Conservation (phyloP, 2,113 vertebrate genomes). For the Pardalotus punctatus region DNA sequence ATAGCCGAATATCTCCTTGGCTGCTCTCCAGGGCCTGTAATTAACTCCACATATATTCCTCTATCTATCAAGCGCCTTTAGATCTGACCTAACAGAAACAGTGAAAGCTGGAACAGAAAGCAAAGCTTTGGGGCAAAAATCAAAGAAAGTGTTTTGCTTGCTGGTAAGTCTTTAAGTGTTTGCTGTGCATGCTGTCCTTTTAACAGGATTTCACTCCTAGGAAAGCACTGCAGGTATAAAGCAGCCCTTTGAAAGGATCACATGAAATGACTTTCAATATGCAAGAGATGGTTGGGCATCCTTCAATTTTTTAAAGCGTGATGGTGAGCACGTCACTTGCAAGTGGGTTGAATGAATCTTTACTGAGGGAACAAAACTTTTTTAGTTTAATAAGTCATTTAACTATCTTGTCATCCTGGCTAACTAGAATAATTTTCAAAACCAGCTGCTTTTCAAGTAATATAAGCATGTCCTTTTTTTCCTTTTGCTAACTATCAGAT, state of each 20-base stretch:
- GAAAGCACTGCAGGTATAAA: not conserved
- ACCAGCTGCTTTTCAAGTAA: not conserved
- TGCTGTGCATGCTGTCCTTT: not conserved
- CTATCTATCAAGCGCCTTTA: not conserved
- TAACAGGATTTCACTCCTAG: not conserved
- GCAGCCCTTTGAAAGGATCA: not conserved
- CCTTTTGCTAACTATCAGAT: not conserved
- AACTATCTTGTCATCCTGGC: not conserved
- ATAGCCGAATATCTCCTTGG: not conserved
- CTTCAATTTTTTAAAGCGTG: not conserved
- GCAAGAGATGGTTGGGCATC: not conserved
- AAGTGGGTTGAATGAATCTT: not conserved
- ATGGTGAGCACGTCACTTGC: not conserved
- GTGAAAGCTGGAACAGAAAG: not conserved
- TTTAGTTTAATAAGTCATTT: not conserved
- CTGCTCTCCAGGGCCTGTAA: not conserved
- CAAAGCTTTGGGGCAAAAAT: not conserved
- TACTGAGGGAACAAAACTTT: not conserved
- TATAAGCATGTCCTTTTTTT: not conserved
- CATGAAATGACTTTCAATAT: not conserved
- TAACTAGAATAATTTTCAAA: not conserved
- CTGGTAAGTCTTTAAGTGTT: not conserved
- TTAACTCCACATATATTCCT: constrained; percentile 31
- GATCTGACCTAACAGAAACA: not conserved
- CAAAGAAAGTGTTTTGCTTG: not conserved